phyloP scores from a whole-genome alignment of 2,797 vertebrate species.

The Coccyzus lansbergi region DNA sequence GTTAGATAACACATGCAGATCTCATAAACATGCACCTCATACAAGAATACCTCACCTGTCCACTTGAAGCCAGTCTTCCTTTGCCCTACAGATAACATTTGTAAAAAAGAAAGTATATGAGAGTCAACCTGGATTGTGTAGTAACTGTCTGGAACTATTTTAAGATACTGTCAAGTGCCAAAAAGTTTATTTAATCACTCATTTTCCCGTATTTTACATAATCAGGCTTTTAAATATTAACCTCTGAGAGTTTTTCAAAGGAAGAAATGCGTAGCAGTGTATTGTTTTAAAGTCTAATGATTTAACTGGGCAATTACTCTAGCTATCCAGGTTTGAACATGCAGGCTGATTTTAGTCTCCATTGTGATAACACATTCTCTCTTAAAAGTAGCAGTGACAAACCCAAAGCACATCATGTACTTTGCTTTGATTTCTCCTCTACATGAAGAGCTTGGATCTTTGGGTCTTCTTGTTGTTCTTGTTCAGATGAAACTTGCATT shows the following conservation, averaged over 20 bases:
- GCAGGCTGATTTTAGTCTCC: background rate
- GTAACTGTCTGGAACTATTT: background rate
- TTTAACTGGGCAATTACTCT: background rate
- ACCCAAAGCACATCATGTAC: background rate
- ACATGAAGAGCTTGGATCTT: background rate
- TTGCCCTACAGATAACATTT: background rate
- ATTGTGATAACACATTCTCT: background rate
- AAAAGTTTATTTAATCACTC: background rate
- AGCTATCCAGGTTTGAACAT: background rate
- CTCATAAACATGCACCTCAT: background rate
- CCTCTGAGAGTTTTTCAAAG: background rate
- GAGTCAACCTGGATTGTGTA: background rate
- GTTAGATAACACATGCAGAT: background rate
- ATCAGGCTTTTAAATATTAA: background rate
- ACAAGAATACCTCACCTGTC: slow-evolving; percentile 18
- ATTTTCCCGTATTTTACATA: slow-evolving; percentile 8
- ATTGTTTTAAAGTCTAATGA: background rate
- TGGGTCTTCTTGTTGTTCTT: background rate
- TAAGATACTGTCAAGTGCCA: background rate
- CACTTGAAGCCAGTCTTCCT: background rate
- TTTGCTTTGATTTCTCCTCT: slow-evolving; percentile 7
- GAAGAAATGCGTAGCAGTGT: background rate
- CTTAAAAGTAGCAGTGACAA: background rate
- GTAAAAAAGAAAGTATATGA: background rate
- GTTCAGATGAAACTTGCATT: background rate